Conservation (phyloP, 2,888 invertebrate species). For the Lasioglossum marginatum region DNA sequence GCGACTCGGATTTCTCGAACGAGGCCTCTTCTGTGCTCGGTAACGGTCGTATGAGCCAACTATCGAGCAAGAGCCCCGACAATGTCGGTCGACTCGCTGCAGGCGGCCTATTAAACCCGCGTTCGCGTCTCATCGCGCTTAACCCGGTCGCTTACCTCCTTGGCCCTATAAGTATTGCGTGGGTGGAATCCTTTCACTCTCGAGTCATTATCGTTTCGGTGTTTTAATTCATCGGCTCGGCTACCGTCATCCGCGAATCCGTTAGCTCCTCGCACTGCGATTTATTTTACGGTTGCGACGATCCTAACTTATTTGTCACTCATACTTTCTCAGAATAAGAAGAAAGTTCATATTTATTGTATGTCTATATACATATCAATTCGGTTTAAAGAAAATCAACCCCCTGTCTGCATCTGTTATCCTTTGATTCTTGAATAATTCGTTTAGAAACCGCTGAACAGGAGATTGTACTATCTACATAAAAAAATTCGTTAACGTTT, state of each 20-base stretch:
- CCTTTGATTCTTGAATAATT: not conserved
- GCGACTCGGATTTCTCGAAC: conserved; percentile 23
- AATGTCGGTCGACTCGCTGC: conserved; percentile 51
- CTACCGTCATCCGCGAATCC: not conserved
- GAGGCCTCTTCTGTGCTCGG: conserved; percentile 33
- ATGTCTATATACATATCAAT: too few relatives aligned
- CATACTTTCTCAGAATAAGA: too few relatives aligned
- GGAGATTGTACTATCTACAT: too few relatives aligned
- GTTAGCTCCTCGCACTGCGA: not conserved
- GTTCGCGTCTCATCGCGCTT: conserved; percentile 29
- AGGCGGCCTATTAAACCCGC: conserved; percentile 38
- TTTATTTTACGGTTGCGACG: not conserved
- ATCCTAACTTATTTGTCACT: too few relatives aligned
- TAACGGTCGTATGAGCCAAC: conserved; percentile 57
- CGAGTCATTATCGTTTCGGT: conserved; percentile 10
- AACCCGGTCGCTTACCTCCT: conserved; percentile 46
- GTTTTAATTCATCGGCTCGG: not conserved
- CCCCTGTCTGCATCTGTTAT: too few relatives aligned
- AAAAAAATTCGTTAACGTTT: not conserved
- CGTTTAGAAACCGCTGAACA: too few relatives aligned
- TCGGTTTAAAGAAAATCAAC: too few relatives aligned
- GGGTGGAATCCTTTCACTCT: conserved; percentile 39
- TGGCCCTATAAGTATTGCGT: conserved; percentile 46
- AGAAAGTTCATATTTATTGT: too few relatives aligned
- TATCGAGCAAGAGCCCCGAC: conserved; percentile 46